These are phyloP conservation scores for Gymnocephalus cernua DNA, from an alignment of 2,113 vertebrate genomes.

Conservation along the genomic window DNA sequence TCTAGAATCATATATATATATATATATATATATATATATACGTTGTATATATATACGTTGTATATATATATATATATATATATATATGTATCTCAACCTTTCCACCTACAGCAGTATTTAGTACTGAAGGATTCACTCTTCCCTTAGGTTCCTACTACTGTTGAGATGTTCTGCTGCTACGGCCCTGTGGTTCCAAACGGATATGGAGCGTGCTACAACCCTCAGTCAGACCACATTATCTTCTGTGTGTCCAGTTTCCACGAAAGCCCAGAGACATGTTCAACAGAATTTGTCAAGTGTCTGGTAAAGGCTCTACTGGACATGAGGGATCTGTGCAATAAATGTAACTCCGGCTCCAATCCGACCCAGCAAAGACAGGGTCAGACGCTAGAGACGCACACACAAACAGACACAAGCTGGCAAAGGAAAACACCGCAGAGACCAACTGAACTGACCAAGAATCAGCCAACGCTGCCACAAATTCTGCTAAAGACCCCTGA, in stretches of 20 bases:
- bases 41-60: no score
- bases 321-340: slow-evolving; percentile 89
- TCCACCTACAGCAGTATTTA: slow-evolving; percentile 1
- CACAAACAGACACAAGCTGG: slow-evolving; percentile 63
- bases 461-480: slow-evolving; percentile 43
- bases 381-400: slow-evolving; percentile 42
- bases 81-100: not conserved
- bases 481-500: slow-evolving; percentile 57
- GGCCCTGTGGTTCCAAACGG: slow-evolving; percentile 94
- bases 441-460: slow-evolving; percentile 17
- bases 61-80: no score
- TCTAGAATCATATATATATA: no score
- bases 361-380: slow-evolving; percentile 17
- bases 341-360: slow-evolving; percentile 44
- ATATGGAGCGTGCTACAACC: slow-evolving; percentile 96
- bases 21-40: no score
- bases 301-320: slow-evolving; percentile 88
- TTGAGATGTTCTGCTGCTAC: slow-evolving; percentile 98
- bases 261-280: slow-evolving; percentile 90
- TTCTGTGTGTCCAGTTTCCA: slow-evolving; percentile 95
- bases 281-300: slow-evolving; percentile 86
- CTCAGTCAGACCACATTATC: slow-evolving; percentile 90
- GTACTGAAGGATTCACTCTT: slow-evolving; percentile 24
- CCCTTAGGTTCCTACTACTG: slow-evolving; percentile 92
- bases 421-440: slow-evolving; percentile 41